phyloP scores from a whole-genome alignment of 2,113 vertebrate genomes.

The Macquaria ambigua region DNA sequence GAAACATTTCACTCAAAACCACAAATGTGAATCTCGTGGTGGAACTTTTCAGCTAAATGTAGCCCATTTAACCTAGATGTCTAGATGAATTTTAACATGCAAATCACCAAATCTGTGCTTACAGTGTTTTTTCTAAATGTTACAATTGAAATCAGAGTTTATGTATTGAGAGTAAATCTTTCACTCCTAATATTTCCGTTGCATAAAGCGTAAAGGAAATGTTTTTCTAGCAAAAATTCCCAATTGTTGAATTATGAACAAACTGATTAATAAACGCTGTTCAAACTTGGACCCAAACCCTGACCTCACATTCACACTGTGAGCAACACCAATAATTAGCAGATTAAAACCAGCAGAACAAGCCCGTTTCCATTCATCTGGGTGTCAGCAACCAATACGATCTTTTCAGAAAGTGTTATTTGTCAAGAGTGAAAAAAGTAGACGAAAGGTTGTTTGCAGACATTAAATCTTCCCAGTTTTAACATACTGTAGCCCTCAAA shows the following conservation, averaged over 20 bases:
- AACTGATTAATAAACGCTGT: background rate
- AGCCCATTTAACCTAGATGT: background rate
- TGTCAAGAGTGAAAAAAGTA: background rate
- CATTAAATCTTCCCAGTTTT: background rate
- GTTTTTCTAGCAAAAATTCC: background rate
- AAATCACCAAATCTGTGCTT: background rate
- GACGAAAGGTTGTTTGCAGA: background rate
- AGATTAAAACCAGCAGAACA: background rate
- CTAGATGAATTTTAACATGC: background rate
- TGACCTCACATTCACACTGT: background rate
- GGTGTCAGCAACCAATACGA: background rate
- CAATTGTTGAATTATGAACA: background rate
- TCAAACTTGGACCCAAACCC: background rate
- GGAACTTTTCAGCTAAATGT: background rate
- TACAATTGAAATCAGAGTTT: background rate
- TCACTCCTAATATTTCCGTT: background rate
- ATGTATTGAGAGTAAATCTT: background rate
- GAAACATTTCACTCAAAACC: too few species aligned
- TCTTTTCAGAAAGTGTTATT: background rate
- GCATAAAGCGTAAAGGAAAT: background rate
- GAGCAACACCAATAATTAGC: conserved; percentile 9
- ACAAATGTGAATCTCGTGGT: too few species aligned
- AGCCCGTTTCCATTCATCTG: conserved; percentile 15
- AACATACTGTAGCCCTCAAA: background rate
- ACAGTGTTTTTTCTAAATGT: background rate